A percentile compares a stretch with the other conserved stretches of the same genome.
These are phyloP conservation scores for Brenthis hecate DNA, from an alignment of 2,888 invertebrate genomes.

Conservation along the genomic window DNA sequence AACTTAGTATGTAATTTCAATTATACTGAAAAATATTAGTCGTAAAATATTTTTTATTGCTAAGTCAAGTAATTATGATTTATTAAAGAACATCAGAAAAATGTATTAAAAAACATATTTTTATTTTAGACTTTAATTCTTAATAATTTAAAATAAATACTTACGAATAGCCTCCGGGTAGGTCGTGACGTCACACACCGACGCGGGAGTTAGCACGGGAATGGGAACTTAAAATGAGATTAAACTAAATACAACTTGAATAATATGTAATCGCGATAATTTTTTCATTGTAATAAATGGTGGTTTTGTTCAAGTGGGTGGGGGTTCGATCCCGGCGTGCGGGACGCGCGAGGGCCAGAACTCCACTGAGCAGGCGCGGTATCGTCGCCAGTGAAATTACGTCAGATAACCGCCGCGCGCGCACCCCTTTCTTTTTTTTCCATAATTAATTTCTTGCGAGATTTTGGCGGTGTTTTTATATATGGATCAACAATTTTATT, in stretches of 20 bases:
- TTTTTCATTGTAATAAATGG: constrained; percentile 14
- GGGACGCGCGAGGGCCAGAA: constrained; percentile 67
- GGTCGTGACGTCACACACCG: constrained; percentile 62
- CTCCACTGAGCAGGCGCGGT: constrained; percentile 62
- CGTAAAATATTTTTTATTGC: too few relatives aligned
- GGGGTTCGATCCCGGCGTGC: constrained; percentile 54
- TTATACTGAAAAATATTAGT: background rate
- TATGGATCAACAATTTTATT: constrained; percentile 39
- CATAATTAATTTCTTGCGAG: constrained; percentile 76
- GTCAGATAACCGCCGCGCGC: constrained; percentile 65
- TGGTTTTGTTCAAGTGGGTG: constrained; percentile 23
- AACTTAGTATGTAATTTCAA: background rate
- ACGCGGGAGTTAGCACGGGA: constrained; percentile 40
- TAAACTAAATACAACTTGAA: constrained; percentile 19
- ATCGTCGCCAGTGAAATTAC: constrained; percentile 64
- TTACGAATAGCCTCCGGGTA: constrained; percentile 62
- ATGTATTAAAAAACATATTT: background rate
- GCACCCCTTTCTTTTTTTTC: constrained; percentile 79
- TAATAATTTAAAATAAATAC: constrained; percentile 43
- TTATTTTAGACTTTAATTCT: background rate
- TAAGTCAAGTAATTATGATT: too few relatives aligned
- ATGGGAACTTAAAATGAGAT: constrained; percentile 29
- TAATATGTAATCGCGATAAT: constrained; percentile 21
- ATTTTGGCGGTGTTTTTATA: constrained; percentile 64
- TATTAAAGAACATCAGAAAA: background rate